Conservation (phyloP, 2,113 vertebrate genomes). For the Columbina picui region DNA sequence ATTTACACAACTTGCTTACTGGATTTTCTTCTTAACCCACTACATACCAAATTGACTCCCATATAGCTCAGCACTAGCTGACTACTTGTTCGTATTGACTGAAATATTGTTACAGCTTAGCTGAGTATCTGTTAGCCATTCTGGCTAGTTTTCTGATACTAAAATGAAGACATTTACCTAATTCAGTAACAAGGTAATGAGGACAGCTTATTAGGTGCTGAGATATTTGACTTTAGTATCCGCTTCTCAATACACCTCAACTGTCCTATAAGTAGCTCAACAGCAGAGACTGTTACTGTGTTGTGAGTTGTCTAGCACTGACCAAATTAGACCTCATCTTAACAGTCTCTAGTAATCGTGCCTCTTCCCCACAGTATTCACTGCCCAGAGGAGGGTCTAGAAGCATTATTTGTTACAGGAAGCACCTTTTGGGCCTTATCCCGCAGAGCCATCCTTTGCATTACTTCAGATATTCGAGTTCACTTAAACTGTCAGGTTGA, state of each 20-base stretch:
- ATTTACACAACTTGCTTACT: not conserved
- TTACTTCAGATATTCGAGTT: not conserved
- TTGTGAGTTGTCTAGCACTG: not conserved
- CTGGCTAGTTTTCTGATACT: not conserved
- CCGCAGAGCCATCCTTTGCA: not conserved
- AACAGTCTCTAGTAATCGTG: not conserved
- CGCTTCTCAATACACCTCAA: not conserved
- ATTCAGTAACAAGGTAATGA: not conserved
- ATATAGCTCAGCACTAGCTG: not conserved
- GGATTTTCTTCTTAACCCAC: not conserved
- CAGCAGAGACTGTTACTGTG: not conserved
- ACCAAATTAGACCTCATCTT: not conserved
- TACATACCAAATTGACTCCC: accelerated
- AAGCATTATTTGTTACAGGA: not conserved
- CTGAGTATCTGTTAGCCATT: not conserved
- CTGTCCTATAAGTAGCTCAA: not conserved
- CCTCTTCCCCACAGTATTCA: not conserved
- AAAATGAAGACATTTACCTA: not conserved
- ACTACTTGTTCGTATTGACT: not conserved
- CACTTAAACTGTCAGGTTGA: not conserved
- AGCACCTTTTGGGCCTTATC: not conserved
- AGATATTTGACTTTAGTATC: not conserved
- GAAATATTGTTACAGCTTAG: not conserved
- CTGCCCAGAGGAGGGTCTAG: not conserved
- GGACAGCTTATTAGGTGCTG: not conserved